Percentiles rank a stretch among this genome's conserved stretches.
Evolutionary conservation across 2,888 invertebrate species (phyloP).

Genomic region (Ametastegia equiseti): DNA sequence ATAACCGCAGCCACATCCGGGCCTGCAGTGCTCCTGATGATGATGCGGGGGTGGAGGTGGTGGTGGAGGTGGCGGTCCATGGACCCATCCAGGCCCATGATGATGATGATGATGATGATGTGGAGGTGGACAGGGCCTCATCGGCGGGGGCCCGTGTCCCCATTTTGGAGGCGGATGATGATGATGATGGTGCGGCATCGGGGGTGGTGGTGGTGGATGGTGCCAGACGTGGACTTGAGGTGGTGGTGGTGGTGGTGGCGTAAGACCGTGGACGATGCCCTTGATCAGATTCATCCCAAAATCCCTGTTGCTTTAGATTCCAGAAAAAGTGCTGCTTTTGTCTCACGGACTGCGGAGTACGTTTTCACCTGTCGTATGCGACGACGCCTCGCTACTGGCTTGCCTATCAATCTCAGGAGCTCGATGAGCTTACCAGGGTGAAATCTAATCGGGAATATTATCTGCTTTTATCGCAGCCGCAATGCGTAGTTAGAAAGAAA

Average conservation of each 20-base stretch:
- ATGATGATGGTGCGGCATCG: background rate
- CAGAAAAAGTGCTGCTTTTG: background rate
- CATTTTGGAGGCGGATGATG: background rate
- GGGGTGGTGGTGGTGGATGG: slow-evolving; percentile 17
- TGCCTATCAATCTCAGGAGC: background rate
- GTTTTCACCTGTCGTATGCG: background rate
- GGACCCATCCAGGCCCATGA: background rate
- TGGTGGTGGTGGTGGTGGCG: background rate
- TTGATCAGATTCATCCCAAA: slow-evolving; percentile 27
- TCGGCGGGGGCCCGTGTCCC: background rate
- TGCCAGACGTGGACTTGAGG: background rate
- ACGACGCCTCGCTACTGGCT: background rate
- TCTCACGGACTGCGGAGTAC: background rate
- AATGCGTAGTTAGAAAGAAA: background rate
- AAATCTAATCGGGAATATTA: slow-evolving; percentile 1
- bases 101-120: background rate
- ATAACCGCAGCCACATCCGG: too few species aligned
- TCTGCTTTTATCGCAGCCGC: background rate
- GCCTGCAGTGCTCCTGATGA: background rate
- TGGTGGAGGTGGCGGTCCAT: background rate
- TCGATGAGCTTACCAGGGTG: background rate
- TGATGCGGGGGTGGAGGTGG: background rate
- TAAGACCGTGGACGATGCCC: slow-evolving; percentile 18
- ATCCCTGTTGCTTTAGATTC: background rate
- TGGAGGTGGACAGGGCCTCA: background rate